Base-by-base conservation (phyloP, 2,797 vertebrate species). In the Neostethus bicornis region DNA sequence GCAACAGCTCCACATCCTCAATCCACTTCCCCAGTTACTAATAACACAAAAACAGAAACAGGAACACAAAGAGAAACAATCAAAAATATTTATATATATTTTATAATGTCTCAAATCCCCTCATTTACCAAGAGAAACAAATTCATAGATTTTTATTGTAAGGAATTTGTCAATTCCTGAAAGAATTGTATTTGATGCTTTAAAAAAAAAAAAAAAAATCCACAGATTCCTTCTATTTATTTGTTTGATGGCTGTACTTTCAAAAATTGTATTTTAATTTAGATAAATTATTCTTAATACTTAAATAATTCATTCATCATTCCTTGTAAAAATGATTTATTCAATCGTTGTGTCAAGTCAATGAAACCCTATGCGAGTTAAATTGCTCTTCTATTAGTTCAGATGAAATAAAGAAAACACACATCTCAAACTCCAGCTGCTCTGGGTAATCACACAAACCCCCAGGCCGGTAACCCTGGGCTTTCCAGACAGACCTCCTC, bases 1-100 rank as follows among this genome's bases (percentile, higher is more conserved):
- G 72, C 28, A 28, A 57, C 37, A 57, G 52, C 75, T 74, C 81
- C 76, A 63, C 51, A 55, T 86, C 83, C 77, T 82, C 42, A 26
- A 72, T 52, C 73, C 71, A 70, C 68, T 65, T 62, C 68, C 67
- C 69, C 52, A 44, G 28, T 37, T 11, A 51, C 29, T n/a, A 61
- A 66, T 68, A 73, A 63, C 13, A 59, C 23, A 49, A 51, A 63
- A 19, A 38, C 2, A 65, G 21, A 49, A 17, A 26, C 20, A 0
- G 16, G 34, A 14, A 50, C 13, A 42, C 4, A 20, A 17, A 46
- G n/a, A 51, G n/a, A 28, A 23, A 14, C 39, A 54, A 23, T 31
- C 29, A 16, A 51, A 46, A 34, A 42, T 26, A 16, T 25, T 47
- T 42, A 23, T n/a, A n/a, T n/a, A n/a, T n/a, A n/a, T n/a, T n/a